These are phyloP conservation scores for Drosophila austrosaltans DNA, from an alignment of 2,888 invertebrate species.

Conservation along the genomic window DNA sequence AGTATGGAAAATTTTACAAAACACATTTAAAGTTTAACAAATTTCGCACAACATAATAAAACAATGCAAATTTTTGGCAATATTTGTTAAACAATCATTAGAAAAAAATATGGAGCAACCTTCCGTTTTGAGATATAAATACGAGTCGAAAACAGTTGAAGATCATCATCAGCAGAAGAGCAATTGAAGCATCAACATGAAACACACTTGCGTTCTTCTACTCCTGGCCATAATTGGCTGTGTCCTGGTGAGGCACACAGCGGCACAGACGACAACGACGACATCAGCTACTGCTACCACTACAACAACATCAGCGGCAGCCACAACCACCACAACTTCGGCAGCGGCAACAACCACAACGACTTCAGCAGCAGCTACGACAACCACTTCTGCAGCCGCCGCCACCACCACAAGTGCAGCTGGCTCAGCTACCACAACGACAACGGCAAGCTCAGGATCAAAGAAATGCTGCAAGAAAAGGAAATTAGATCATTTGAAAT, in stretches of 20 bases:
- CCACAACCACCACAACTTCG: too few relatives aligned
- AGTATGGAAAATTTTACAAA: background rate
- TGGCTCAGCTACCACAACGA: background rate
- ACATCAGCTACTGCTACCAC: background rate
- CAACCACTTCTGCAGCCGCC: too few relatives aligned
- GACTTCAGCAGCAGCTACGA: too few relatives aligned
- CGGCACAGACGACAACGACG: background rate
- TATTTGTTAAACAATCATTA: background rate
- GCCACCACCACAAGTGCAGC: too few relatives aligned
- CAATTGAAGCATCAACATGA: constrained; percentile 5
- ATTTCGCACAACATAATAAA: background rate
- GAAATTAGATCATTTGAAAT: background rate
- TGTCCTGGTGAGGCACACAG: background rate
- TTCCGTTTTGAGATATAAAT: constrained; percentile 1
- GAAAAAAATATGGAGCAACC: background rate
- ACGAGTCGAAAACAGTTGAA: background rate
- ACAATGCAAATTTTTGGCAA: constrained; percentile 1
- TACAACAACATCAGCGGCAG: background rate
- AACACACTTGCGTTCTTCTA: constrained; percentile 1
- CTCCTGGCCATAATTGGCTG: background rate
- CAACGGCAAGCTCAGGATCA: background rate
- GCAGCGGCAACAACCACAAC: too few relatives aligned
- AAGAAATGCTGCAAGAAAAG: background rate
- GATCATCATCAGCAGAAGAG: background rate
- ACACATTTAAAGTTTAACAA: background rate